A percentile compares a stretch with the other conserved stretches of the same genome.
Evolutionary conservation across 2,797 vertebrate genomes (phyloP).

Genomic region (Pseudomugil gertrudae): DNA sequence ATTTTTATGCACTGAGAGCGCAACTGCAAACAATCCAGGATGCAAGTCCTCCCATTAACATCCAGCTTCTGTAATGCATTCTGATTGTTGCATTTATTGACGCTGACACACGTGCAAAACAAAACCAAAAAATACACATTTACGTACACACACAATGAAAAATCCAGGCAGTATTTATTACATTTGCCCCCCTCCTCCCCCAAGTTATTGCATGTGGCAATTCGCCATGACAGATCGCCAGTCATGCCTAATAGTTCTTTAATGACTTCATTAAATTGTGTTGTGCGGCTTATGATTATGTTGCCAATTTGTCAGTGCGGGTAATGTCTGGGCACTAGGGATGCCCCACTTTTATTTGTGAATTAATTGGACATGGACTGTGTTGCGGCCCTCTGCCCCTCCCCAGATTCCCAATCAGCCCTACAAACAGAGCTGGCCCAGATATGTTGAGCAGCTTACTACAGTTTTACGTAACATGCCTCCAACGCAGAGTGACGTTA

Average conservation of each 20-base stretch:
- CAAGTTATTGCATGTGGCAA: constrained; percentile 82
- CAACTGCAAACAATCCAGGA: constrained; percentile 62
- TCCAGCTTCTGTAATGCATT: constrained; percentile 61
- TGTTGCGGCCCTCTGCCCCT: constrained; percentile 36
- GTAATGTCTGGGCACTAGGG: constrained; percentile 79
- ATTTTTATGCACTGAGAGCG: constrained; percentile 61
- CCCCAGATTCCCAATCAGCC: constrained; percentile 43
- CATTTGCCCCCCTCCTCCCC: constrained; percentile 43
- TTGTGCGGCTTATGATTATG: constrained; percentile 82
- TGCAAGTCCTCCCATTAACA: constrained; percentile 57
- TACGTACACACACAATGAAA: constrained; percentile 23
- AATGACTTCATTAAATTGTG: constrained; percentile 87
- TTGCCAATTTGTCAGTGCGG: constrained; percentile 82
- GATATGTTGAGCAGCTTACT: constrained; percentile 24
- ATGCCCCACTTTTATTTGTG: constrained; percentile 82
- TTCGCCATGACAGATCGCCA: constrained; percentile 82
- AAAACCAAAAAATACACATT: constrained; percentile 21
- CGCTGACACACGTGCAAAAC: constrained; percentile 25
- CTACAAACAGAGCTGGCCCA: constrained; percentile 34
- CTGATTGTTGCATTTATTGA: constrained; percentile 56
- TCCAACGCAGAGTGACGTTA: constrained; percentile 9
- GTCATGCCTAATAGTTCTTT: constrained; percentile 86
- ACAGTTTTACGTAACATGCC: constrained; percentile 32
- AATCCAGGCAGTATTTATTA: constrained; percentile 55
- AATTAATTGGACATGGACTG: constrained; percentile 81